Evolutionary conservation across 2,113 vertebrate species (phyloP).

Genomic region (Atractosteus spatula): DNA sequence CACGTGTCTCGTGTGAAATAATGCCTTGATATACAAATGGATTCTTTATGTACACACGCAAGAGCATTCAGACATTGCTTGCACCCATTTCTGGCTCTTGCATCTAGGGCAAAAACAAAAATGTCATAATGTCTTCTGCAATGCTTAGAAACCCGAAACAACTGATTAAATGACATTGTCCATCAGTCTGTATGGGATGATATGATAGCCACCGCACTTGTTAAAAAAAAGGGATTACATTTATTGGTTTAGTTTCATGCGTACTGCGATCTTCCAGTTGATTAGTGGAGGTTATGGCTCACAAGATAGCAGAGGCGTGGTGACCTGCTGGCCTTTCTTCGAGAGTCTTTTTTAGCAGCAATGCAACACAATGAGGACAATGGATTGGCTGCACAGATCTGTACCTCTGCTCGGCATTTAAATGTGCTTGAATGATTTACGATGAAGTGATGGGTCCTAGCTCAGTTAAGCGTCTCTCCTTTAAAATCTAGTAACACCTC

Average conservation of each 20-base stretch:
- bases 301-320: background rate
- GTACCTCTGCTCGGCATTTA: background rate
- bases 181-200: background rate
- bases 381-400: background rate
- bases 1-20: too few relatives aligned
- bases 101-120: background rate
- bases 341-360: conserved; percentile 20
- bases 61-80: background rate
- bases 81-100: background rate
- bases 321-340: background rate
- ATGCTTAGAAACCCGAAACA: too few relatives aligned
- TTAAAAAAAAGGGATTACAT: background rate
- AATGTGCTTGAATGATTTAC: background rate
- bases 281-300: conserved; percentile 13
- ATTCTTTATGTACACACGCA: too few relatives aligned
- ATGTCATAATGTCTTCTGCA: too few relatives aligned
- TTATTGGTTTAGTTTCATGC: conserved; percentile 4
- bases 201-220: background rate
- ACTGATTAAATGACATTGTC: too few relatives aligned
- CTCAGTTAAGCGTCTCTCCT: background rate
- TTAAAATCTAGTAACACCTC: background rate
- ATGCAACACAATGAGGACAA: background rate
- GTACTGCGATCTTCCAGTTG: background rate
- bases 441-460: background rate
- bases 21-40: too few relatives aligned